phyloP scores from a whole-genome alignment of 2,797 vertebrate genomes.

The Etheostoma perlongum region DNA sequence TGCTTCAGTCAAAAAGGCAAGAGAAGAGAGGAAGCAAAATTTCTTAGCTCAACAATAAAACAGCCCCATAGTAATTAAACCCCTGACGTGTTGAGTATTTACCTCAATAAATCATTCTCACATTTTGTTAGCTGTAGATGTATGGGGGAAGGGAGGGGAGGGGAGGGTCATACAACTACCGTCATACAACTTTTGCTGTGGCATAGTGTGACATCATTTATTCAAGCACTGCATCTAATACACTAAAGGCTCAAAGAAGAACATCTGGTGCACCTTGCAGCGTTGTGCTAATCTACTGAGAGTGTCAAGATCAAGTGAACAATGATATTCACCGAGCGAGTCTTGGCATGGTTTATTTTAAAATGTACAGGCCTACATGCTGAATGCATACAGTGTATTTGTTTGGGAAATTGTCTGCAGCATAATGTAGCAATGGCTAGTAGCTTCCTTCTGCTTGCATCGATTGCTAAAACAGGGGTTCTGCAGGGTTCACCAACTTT shows the following conservation, averaged over 20 bases:
- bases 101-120: conserved; percentile 34
- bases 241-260: neutral
- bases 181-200: neutral
- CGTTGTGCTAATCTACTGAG: neutral
- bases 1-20: conserved; percentile 16
- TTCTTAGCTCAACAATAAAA: conserved; percentile 26
- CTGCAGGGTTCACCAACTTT: neutral
- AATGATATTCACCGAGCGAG: neutral
- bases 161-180: neutral
- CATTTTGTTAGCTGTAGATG: conserved; percentile 2
- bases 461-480: neutral
- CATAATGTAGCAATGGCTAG: neutral
- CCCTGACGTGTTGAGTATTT: conserved; percentile 17
- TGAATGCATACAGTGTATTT: neutral
- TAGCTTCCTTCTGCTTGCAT: neutral
- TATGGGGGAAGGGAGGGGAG: neutral
- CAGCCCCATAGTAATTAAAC: conserved; percentile 41
- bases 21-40: neutral
- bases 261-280: neutral
- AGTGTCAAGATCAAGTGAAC: neutral
- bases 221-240: neutral
- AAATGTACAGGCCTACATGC: neutral
- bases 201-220: neutral
- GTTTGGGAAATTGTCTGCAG: neutral
- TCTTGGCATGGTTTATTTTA: neutral